Evolutionary conservation across 2,797 vertebrate genomes (phyloP).

Genomic region (Melanogrammus aeglefinus): DNA sequence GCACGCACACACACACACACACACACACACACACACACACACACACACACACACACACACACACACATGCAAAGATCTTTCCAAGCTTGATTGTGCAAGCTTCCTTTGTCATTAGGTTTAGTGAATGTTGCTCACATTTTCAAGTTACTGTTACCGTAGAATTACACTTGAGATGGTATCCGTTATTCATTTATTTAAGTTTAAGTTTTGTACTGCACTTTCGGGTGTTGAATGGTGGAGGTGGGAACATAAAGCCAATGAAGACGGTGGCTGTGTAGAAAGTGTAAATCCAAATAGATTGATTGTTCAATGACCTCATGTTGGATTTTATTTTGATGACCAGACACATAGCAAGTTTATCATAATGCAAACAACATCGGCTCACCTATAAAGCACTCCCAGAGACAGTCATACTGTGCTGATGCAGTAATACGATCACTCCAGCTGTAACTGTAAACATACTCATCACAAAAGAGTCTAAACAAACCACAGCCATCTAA

Average conservation of each 20-base stretch:
- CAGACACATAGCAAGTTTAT: not conserved
- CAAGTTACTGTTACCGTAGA: not conserved
- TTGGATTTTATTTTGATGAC: not conserved
- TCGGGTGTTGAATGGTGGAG: not conserved
- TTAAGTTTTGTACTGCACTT: not conserved
- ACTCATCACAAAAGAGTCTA: too few species aligned
- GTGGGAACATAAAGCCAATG: not conserved
- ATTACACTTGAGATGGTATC: not conserved
- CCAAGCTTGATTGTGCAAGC: not conserved
- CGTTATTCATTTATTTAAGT: not conserved
- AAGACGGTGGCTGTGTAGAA: not conserved
- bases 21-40: too few species aligned
- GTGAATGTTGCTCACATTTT: not conserved
- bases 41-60: too few species aligned
- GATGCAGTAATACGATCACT: not conserved
- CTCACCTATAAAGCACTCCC: not conserved
- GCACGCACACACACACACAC: too few species aligned
- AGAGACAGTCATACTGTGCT: not conserved
- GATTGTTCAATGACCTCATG: not conserved
- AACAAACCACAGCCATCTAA: not conserved
- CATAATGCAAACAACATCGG: not conserved
- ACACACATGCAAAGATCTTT: not conserved
- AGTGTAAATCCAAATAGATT: not conserved
- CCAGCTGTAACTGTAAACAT: too few species aligned
- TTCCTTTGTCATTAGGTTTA: not conserved